phyloP scores from a whole-genome alignment of 1,140 invertebrate genomes.

The Nomia melanderi region DNA sequence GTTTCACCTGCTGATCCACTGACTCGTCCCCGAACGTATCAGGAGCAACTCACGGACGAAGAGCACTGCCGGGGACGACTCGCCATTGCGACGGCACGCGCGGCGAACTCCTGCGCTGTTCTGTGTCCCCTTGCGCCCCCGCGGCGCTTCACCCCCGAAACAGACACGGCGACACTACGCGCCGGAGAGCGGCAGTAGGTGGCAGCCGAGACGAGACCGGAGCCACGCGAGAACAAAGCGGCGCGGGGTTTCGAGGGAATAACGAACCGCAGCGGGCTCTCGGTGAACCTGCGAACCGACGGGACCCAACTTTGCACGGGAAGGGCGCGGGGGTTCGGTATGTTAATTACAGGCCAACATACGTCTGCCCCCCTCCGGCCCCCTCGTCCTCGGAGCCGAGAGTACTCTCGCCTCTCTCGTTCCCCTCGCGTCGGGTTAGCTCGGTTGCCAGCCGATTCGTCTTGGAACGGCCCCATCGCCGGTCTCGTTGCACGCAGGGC shows the following conservation, averaged over 20 bases:
- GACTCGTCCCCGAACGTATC: too few relatives aligned
- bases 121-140: too few relatives aligned
- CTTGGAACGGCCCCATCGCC: slow-evolving; percentile 61
- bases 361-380: slow-evolving; percentile 57
- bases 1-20: too few relatives aligned
- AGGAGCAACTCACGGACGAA: too few relatives aligned
- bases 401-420: slow-evolving; percentile 33
- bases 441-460: slow-evolving; percentile 64
- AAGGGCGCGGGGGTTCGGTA: slow-evolving; percentile 74
- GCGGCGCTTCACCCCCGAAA: too few relatives aligned
- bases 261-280: slow-evolving; percentile 49
- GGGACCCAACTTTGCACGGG: slow-evolving; percentile 55
- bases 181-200: too few relatives aligned
- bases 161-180: too few relatives aligned
- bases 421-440: slow-evolving; percentile 56
- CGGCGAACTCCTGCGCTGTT: too few relatives aligned
- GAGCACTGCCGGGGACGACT: too few relatives aligned
- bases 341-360: slow-evolving; percentile 80
- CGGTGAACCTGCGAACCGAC: slow-evolving; percentile 59
- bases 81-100: too few relatives aligned
- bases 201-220: too few relatives aligned
- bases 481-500: slow-evolving; percentile 64
- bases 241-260: slow-evolving; percentile 8
- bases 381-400: slow-evolving; percentile 37
- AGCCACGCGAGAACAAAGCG: neutral